These are phyloP conservation scores for Cephalopholis sonnerati DNA, from an alignment of 2,113 vertebrate genomes.

Conservation along the genomic window DNA sequence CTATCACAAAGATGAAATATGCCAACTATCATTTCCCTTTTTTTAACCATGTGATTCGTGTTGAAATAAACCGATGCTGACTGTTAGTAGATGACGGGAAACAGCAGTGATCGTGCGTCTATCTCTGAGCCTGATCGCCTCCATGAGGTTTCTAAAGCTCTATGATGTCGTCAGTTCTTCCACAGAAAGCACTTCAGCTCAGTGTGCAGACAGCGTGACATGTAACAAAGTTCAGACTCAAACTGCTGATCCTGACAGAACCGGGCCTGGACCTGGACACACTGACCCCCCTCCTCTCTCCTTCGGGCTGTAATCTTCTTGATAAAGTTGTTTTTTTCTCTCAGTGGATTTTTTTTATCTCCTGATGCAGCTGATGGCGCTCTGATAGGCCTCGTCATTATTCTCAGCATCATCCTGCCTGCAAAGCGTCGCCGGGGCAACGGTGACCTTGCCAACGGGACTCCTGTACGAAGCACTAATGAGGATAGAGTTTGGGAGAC, in stretches of 20 bases:
- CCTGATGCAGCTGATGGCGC: conserved; percentile 40
- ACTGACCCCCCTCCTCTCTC: background rate
- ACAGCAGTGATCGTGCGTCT: background rate
- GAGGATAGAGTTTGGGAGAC: conserved; percentile 40
- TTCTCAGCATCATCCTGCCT: conserved; percentile 53
- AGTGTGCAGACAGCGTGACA: background rate
- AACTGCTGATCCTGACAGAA: background rate
- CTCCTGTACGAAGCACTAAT: conserved; percentile 48
- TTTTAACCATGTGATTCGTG: too few relatives aligned
- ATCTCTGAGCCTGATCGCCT: background rate
- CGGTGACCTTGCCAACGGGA: conserved; percentile 56
- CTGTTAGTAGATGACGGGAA: too few relatives aligned
- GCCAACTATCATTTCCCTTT: too few relatives aligned
- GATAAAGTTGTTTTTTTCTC: conserved; percentile 32
- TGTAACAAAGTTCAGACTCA: conserved; percentile 7
- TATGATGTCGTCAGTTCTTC: background rate
- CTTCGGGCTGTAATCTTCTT: conserved; percentile 46
- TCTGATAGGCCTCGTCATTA: conserved; percentile 65
- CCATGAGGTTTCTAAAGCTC: background rate
- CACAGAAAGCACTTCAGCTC: background rate
- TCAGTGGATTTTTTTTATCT: conserved; percentile 1
- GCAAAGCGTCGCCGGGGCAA: conserved; percentile 27
- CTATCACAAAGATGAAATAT: background rate
- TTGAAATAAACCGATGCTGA: too few relatives aligned
- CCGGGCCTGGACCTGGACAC: conserved; percentile 3